Evolutionary conservation across 2,888 invertebrate genomes (phyloP).

Genomic region (Andrena bucephala): DNA sequence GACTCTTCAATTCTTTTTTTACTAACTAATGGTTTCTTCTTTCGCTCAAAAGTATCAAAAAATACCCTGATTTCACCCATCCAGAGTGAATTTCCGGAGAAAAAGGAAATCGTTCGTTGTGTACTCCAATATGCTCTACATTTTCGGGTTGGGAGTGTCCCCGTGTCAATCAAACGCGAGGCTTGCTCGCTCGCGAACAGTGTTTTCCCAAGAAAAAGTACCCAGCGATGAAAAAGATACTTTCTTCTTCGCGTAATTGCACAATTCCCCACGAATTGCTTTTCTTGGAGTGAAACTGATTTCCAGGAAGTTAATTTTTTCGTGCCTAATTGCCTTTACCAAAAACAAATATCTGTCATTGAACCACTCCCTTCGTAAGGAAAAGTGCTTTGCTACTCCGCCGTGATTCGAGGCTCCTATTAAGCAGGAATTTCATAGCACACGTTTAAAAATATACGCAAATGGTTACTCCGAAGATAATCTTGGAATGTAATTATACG

Average conservation of each 20-base stretch:
- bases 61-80: too few relatives aligned
- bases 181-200: background rate
- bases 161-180: background rate
- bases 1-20: too few relatives aligned
- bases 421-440: background rate
- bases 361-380: background rate
- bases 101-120: too few relatives aligned
- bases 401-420: background rate
- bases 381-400: background rate
- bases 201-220: background rate
- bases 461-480: background rate
- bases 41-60: too few relatives aligned
- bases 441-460: too few relatives aligned
- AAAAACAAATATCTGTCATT: background rate
- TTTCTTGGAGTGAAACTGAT: slow-evolving; percentile 17
- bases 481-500: background rate
- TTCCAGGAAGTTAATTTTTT: background rate
- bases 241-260: slow-evolving; percentile 29
- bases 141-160: too few relatives aligned
- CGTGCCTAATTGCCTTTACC: background rate
- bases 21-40: too few relatives aligned
- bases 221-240: background rate
- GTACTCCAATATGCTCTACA: too few relatives aligned
- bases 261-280: slow-evolving; percentile 25
- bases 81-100: too few relatives aligned